Conservation (phyloP, 2,797 vertebrate species). For the Anguilla megastoma region DNA sequence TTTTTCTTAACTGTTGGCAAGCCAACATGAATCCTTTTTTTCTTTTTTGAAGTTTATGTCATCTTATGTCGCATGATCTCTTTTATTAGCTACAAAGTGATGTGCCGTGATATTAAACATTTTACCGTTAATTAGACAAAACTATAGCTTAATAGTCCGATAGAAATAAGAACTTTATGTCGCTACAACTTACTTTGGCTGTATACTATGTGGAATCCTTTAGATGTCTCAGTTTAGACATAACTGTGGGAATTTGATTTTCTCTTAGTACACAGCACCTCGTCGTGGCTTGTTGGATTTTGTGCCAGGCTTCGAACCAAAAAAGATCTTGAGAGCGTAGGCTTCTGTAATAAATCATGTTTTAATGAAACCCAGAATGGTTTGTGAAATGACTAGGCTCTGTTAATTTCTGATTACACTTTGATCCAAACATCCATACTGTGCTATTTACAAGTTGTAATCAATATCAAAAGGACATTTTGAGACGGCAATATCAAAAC, state of each 20-base stretch:
- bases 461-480: too few relatives aligned
- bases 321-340: background rate
- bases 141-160: background rate
- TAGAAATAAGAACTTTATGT: background rate
- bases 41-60: background rate
- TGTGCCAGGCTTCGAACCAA: background rate
- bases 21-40: constrained; percentile 17
- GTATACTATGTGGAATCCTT: background rate
- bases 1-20: constrained; percentile 47
- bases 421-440: too few relatives aligned
- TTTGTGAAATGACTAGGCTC: too few relatives aligned
- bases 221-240: background rate
- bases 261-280: background rate
- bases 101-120: background rate
- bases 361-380: too few relatives aligned
- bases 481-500: too few relatives aligned
- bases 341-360: background rate
- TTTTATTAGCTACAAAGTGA: background rate
- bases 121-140: background rate
- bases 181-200: background rate
- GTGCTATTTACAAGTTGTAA: too few relatives aligned
- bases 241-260: background rate
- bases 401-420: too few relatives aligned
- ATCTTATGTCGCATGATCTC: background rate
- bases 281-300: background rate